These are phyloP conservation scores for Schizaphis graminum DNA, from an alignment of 2,888 invertebrate species.

Conservation along the genomic window DNA sequence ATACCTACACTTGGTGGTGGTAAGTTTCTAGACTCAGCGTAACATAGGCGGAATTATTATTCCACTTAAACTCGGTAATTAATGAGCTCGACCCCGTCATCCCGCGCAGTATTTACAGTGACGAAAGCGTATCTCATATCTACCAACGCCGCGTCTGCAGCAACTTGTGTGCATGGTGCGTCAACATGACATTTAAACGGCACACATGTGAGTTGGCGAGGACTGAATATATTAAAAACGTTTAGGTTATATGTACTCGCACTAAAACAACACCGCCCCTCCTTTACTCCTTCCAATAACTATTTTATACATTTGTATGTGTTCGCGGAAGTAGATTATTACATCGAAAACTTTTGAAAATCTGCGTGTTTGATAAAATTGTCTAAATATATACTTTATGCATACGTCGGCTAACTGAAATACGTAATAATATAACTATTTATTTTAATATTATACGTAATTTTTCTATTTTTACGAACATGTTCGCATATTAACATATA, in stretches of 20 bases:
- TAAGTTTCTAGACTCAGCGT: not conserved
- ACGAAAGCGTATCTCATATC: slow-evolving; percentile 6
- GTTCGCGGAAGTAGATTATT: not conserved
- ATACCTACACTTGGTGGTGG: not conserved
- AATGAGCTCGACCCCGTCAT: slow-evolving; percentile 8
- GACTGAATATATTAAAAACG: slow-evolving; percentile 28
- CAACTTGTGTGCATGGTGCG: not conserved
- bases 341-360: not conserved
- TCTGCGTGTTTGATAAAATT: not conserved
- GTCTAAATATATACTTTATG: not conserved
- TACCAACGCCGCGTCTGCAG: not conserved
- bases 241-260: not conserved
- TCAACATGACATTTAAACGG: slow-evolving; percentile 26
- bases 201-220: not conserved
- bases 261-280: not conserved
- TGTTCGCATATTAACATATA: too few species aligned
- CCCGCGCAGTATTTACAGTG: not conserved
- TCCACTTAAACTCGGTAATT: slow-evolving; percentile 30
- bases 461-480: too few species aligned
- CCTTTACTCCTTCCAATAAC: not conserved
- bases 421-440: not conserved
- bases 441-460: too few species aligned
- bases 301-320: not conserved
- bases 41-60: slow-evolving; percentile 5
- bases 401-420: not conserved